These are phyloP conservation scores for Chinchilla lanigera DNA, from an alignment of 2,113 vertebrate genomes.

Conservation along the genomic window DNA sequence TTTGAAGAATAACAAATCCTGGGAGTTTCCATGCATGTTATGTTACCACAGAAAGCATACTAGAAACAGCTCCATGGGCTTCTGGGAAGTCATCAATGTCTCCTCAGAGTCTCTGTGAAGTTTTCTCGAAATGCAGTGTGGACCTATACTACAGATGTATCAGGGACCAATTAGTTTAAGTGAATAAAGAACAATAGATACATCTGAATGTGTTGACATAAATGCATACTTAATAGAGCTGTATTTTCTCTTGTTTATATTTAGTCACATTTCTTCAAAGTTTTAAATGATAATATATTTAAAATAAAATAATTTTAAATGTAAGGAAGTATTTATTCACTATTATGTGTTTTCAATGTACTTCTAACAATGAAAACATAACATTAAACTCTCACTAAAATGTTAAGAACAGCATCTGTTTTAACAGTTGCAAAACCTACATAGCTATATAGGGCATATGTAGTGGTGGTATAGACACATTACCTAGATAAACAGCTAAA, in stretches of 20 bases:
- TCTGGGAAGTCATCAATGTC: neutral
- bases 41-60: neutral
- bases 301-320: neutral
- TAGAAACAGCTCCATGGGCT: accelerated
- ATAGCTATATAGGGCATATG: neutral
- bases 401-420: neutral
- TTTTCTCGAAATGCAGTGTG: neutral
- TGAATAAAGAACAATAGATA: neutral
- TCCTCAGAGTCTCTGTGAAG: neutral
- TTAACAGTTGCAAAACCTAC: neutral
- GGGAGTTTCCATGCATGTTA: neutral
- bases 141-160: neutral
- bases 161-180: accelerated
- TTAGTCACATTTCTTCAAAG: neutral
- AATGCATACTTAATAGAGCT: neutral
- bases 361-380: neutral
- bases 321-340: neutral
- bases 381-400: neutral
- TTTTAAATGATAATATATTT: neutral
- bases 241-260: neutral
- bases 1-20: neutral
- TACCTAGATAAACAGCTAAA: neutral
- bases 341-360: neutral
- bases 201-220: neutral
- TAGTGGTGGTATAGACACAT: neutral